Conservation (phyloP, 2,113 vertebrate genomes). For the Corynorhinus townsendii region DNA sequence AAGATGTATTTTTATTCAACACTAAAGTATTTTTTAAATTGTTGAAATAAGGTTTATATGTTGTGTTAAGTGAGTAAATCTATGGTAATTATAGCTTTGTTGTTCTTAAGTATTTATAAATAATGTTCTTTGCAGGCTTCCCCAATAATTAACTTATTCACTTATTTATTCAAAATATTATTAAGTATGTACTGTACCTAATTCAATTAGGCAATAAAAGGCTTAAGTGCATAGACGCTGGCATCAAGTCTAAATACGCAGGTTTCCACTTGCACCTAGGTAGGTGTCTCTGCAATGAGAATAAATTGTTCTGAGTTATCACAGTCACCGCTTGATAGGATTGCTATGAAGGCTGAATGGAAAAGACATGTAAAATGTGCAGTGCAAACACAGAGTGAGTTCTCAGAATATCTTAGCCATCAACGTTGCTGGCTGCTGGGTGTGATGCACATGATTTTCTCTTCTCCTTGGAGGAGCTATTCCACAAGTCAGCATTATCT, state of each 20-base stretch:
- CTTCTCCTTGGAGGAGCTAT: conserved; percentile 8
- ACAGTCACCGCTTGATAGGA: neutral
- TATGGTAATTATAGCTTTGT: neutral
- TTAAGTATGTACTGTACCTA: neutral
- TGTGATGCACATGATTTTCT: neutral
- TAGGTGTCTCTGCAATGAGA: neutral
- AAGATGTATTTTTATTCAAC: neutral
- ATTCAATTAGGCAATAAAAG: neutral
- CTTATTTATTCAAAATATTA: neutral
- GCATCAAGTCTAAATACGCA: neutral
- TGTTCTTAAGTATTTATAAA: neutral
- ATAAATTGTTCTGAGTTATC: neutral
- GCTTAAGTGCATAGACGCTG: neutral
- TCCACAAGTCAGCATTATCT: conserved; percentile 8
- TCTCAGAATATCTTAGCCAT: neutral
- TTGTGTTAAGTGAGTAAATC: neutral
- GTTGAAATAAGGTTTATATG: conserved; percentile 4
- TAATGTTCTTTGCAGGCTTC: neutral
- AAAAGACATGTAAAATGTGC: neutral
- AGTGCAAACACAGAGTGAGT: too few relatives aligned
- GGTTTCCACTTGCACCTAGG: neutral
- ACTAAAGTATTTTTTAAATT: neutral
- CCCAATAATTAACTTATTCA: neutral
- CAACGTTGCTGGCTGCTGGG: neutral
- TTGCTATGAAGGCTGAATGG: neutral